A percentile compares a stretch with the other conserved stretches of the same genome.
These are phyloP conservation scores for Ophioninae sp. DNA, from an alignment of 2,888 invertebrate genomes.

Conservation along the genomic window DNA sequence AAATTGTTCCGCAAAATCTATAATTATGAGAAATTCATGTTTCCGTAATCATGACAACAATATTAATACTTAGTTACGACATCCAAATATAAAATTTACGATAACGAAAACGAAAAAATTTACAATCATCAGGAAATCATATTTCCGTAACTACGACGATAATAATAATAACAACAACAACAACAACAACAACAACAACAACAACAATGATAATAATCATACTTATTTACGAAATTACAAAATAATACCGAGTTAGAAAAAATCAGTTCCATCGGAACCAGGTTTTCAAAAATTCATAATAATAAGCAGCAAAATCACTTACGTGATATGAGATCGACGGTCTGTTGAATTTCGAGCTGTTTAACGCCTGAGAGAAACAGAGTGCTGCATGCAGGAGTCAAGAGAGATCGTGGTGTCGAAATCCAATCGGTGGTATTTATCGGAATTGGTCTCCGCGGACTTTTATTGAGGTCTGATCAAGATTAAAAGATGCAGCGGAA, in stretches of 20 bases:
- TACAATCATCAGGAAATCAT: no score
- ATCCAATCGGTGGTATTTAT: slow-evolving; percentile 85
- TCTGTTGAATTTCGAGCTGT: slow-evolving; percentile 89
- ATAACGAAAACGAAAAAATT: no score
- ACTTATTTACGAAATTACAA: no score
- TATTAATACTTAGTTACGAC: no score
- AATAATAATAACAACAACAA: no score
- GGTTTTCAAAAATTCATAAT: neutral
- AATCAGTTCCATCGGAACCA: neutral
- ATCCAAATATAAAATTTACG: neutral
- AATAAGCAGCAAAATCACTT: slow-evolving; percentile 2
- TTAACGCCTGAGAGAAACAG: slow-evolving; percentile 88
- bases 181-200: no score
- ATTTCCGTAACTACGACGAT: no score
- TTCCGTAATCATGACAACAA: no score
- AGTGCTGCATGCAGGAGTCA: slow-evolving; percentile 86
- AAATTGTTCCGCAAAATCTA: no score
- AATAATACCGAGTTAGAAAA: neutral
- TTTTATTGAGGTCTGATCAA: slow-evolving; percentile 52
- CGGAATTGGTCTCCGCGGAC: slow-evolving; percentile 83
- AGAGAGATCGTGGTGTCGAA: slow-evolving; percentile 83
- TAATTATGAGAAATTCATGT: no score
- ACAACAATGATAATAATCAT: no score
- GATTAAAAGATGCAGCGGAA: neutral
- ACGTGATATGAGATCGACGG: slow-evolving; percentile 83